These are phyloP conservation scores for Troides oblongomaculatus DNA, from an alignment of 2,888 invertebrate genomes.

Conservation along the genomic window DNA sequence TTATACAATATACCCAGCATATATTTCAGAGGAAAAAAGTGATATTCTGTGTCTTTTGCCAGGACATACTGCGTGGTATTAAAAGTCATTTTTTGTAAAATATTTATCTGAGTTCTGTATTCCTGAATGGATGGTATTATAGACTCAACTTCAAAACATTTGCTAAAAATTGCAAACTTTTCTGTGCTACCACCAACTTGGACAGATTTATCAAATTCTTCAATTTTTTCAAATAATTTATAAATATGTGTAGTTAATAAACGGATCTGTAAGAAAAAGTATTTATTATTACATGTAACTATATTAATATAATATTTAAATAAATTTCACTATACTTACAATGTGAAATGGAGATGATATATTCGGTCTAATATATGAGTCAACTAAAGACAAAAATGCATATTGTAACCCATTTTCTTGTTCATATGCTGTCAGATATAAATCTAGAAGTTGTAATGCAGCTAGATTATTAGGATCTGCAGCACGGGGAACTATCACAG, in stretches of 20 bases:
- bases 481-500: conserved; percentile 67
- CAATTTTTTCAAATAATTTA: conserved; percentile 81
- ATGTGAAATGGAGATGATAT: conserved; percentile 85
- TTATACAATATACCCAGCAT: conserved; percentile 90
- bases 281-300: conserved; percentile 6
- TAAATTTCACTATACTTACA: conserved; percentile 63
- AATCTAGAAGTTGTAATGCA: conserved; percentile 76
- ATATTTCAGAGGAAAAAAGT: conserved; percentile 85
- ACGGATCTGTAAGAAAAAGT: conserved; percentile 78
- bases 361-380: conserved; percentile 79
- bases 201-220: conserved; percentile 66
- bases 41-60: conserved; percentile 78
- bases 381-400: conserved; percentile 68
- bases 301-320: neutral
- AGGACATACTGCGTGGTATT: conserved; percentile 80
- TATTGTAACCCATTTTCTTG: conserved; percentile 65
- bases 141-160: conserved; percentile 86
- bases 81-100: conserved; percentile 86
- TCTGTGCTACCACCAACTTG: conserved; percentile 58
- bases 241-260: conserved; percentile 87
- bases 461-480: conserved; percentile 67
- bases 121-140: conserved; percentile 86
- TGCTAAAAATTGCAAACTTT: conserved; percentile 81
- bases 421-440: conserved; percentile 75
- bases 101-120: conserved; percentile 88